These are phyloP conservation scores for Zaprionus africanus DNA, from an alignment of 1,140 invertebrate species.

Conservation along the genomic window DNA sequence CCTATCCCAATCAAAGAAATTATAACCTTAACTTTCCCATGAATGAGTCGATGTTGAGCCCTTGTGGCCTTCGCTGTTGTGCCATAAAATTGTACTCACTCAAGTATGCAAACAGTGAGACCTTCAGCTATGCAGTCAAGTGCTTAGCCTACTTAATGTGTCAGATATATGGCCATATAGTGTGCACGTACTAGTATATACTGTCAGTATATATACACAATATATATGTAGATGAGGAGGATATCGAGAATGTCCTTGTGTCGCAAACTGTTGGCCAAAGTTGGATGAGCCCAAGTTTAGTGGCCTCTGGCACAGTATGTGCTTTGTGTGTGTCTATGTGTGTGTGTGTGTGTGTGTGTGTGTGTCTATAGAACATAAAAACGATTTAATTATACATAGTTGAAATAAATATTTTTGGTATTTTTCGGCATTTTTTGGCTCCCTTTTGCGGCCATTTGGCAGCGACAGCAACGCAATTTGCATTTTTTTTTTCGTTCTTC, in stretches of 20 bases:
- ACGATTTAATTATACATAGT: slow-evolving; percentile 55
- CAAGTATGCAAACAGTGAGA: neutral
- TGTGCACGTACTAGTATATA: neutral
- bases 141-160: slow-evolving; percentile 6
- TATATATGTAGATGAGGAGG: neutral
- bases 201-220: neutral
- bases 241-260: slow-evolving; percentile 33
- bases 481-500: slow-evolving; percentile 27
- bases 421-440: slow-evolving; percentile 54
- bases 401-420: slow-evolving; percentile 53
- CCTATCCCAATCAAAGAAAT: too few relatives aligned
- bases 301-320: slow-evolving; percentile 23
- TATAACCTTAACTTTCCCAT: too few relatives aligned
- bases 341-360: slow-evolving; percentile 13
- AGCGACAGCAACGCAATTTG: slow-evolving; percentile 68
- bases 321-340: neutral
- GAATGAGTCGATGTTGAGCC: neutral
- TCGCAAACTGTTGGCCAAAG: slow-evolving; percentile 26
- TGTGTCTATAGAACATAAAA: slow-evolving; percentile 26
- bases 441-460: slow-evolving; percentile 70
- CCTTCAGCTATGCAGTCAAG: slow-evolving; percentile 1
- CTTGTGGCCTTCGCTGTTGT: neutral
- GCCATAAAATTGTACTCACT: neutral
- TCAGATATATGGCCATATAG: neutral
- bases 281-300: slow-evolving; percentile 30